A percentile compares a stretch with the other conserved stretches of the same genome.
phyloP scores from a whole-genome alignment of 1,140 invertebrate genomes.

The Ostrea edulis region DNA sequence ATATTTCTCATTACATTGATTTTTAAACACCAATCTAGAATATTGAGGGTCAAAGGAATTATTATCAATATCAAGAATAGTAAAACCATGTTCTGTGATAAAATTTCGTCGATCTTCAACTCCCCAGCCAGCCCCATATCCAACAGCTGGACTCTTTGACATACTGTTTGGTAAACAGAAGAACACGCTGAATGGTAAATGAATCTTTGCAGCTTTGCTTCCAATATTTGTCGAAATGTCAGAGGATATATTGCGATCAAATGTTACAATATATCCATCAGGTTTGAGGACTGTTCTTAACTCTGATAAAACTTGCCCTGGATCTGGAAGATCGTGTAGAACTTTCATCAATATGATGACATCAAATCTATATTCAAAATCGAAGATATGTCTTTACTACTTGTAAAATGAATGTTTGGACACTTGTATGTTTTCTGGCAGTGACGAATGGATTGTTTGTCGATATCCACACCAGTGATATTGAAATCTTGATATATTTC shows the following conservation, averaged over 20 bases:
- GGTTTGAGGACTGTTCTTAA: constrained; percentile 46
- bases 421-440: not conserved
- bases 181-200: constrained; percentile 44
- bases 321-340: constrained; percentile 49
- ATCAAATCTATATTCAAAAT: constrained; percentile 23
- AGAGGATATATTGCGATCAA: constrained; percentile 41
- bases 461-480: constrained; percentile 37
- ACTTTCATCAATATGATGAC: constrained; percentile 44
- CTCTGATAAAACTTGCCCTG: constrained; percentile 1
- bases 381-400: not conserved
- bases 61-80: not conserved
- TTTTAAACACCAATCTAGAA: not conserved
- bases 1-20: no score
- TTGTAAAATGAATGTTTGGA: not conserved
- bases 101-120: constrained; percentile 31
- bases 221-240: constrained; percentile 39
- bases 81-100: not conserved
- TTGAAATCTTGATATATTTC: not conserved
- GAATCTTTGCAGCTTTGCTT: not conserved
- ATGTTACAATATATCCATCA: constrained; percentile 25
- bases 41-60: not conserved
- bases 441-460: not conserved
- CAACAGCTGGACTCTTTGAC: constrained; percentile 7
- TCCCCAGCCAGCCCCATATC: constrained; percentile 49
- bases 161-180: constrained; percentile 50